Evolutionary conservation across 1,140 invertebrate species (phyloP).

Genomic region (Adoxophyes honmai): DNA sequence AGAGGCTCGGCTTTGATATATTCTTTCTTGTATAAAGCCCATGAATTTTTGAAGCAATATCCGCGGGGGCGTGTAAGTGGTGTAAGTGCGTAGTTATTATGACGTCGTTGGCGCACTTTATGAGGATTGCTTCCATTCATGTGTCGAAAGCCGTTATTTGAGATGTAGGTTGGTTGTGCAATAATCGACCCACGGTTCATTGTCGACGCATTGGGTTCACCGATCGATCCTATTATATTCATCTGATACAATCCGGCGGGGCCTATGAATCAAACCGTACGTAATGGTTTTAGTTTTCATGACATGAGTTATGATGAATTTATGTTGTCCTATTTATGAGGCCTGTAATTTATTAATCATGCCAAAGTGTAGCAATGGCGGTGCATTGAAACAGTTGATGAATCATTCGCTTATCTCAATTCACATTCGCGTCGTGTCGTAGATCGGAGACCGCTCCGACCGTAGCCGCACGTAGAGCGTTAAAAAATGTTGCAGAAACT

Average conservation of each 20-base stretch:
- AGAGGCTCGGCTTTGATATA: no score
- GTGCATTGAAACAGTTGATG: no score
- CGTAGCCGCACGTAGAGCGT: no score
- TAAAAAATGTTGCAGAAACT: no score
- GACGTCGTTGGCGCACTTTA: not conserved
- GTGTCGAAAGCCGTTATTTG: slow-evolving; percentile 51
- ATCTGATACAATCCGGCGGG: slow-evolving; percentile 22
- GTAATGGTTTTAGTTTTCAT: slow-evolving; percentile 1
- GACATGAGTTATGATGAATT: slow-evolving; percentile 12
- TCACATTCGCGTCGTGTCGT: no score
- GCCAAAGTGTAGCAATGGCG: no score
- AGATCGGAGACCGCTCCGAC: no score
- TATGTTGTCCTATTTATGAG: not conserved
- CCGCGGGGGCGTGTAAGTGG: no score
- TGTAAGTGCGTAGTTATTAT: not conserved
- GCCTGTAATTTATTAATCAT: not conserved
- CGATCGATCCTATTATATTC: slow-evolving; percentile 50
- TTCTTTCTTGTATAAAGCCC: no score
- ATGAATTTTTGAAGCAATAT: no score
- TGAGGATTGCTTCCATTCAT: slow-evolving; percentile 9
- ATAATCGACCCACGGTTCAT: slow-evolving; percentile 55
- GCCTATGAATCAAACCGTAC: slow-evolving; percentile 3
- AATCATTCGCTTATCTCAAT: no score
- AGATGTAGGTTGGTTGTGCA: slow-evolving; percentile 47
- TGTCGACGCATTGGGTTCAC: slow-evolving; percentile 52